Conservation (phyloP, 2,888 invertebrate species). For the Noctua pronuba region DNA sequence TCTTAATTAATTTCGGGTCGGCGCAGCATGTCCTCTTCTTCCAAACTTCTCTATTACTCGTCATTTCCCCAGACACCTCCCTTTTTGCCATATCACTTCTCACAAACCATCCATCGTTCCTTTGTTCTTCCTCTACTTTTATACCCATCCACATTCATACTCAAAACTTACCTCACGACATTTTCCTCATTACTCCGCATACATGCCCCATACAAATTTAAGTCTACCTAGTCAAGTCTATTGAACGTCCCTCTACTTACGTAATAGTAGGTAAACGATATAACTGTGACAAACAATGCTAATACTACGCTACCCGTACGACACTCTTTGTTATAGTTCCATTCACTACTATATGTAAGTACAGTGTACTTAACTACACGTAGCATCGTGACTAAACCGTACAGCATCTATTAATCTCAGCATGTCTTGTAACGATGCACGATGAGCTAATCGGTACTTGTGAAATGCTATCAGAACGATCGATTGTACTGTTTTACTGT, state of each 20-base stretch:
- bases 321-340: neutral
- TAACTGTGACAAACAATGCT: neutral
- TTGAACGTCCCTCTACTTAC: neutral
- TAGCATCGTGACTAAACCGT: slow-evolving; percentile 4
- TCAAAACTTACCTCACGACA: too few relatives aligned
- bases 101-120: too few relatives aligned
- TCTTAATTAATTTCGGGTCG: too few relatives aligned
- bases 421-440: slow-evolving; percentile 35
- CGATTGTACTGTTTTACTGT: slow-evolving; percentile 11
- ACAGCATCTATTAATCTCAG: slow-evolving; percentile 24
- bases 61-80: too few relatives aligned
- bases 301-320: neutral
- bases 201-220: neutral
- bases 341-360: neutral
- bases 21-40: too few relatives aligned
- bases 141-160: too few relatives aligned
- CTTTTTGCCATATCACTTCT: too few relatives aligned
- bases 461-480: slow-evolving; percentile 30
- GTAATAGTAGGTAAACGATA: neutral
- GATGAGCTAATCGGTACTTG: slow-evolving; percentile 32
- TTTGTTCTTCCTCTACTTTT: too few relatives aligned
- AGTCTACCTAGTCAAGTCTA: too few relatives aligned
- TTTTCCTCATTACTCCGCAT: too few relatives aligned
- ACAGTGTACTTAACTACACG: neutral
- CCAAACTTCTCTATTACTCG: too few relatives aligned